Base-by-base conservation (phyloP, 92 coral and sea anemone genomes). In the Porites divaricata region DNA sequence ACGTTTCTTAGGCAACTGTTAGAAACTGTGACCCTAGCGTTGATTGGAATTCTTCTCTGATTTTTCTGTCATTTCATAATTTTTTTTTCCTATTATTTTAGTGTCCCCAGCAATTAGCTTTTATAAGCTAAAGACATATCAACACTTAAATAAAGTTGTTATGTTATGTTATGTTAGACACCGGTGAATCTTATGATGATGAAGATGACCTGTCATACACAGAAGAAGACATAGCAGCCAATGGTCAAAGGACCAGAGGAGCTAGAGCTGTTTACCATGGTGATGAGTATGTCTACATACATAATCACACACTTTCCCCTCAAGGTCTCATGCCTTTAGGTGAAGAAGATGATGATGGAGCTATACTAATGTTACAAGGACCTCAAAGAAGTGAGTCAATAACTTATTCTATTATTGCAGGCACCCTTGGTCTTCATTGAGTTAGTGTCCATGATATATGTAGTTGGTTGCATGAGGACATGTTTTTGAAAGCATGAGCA, bases 151-250 rank as follows among this genome's bases (percentile, higher is more conserved):
- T n/a, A n/a, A n/a, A n/a, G n/a, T n/a, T n/a, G n/a, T n/a, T n/a
- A n/a, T n/a, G n/a, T n/a, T n/a, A n/a, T n/a, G n/a, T n/a, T n/a
- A n/a, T n/a, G n/a, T n/a, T 35, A 81, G 98, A 94, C 24, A 90
- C 98, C 49, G 98, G 92, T 28, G 97, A 94, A 51, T 95, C 95
- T 2, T 92, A 89, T 56, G 98, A 91, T 4, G 98, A 91, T 12
- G 96, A 89, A n/a, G 88, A 88, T 52, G 91, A 92, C 71, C 78
- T 89, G 78, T 94, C 93, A 1, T 91, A 87, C 54, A 90, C 84
- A 15, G 98, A 90, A 9, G 89, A 88, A 51, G 88, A 83, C 20
- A 51, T 72, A 35, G 67, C 61, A 35, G 67, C 61, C 22, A 71
- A 80, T 35, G 57, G 57, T 1, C 70, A 59, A 70, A 86, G 86